A percentile compares a stretch with the other conserved stretches of the same genome.
These are phyloP conservation scores for Telmatochromis brachygnathus DNA, from an alignment of 2,113 vertebrate species.

Conservation along the genomic window DNA sequence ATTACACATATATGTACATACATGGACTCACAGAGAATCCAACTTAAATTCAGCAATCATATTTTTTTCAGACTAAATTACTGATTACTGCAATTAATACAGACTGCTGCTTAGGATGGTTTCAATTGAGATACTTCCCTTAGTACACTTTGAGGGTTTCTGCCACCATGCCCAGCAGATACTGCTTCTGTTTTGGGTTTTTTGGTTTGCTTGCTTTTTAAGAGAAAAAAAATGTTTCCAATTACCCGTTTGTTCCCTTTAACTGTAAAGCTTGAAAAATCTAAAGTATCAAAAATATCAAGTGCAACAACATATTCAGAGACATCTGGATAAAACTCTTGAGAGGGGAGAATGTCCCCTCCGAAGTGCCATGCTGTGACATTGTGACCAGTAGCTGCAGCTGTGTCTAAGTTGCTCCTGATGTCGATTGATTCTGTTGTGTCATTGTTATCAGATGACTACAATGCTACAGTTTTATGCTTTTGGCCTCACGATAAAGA, in stretches of 20 bases:
- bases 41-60: not conserved
- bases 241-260: not conserved
- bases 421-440: conserved; percentile 56
- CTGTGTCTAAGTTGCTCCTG: conserved; percentile 41
- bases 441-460: conserved; percentile 62
- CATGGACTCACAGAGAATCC: not conserved
- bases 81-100: not conserved
- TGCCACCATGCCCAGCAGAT: fast-evolving
- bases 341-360: conserved; percentile 19
- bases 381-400: conserved; percentile 52
- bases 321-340: not conserved
- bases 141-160: not conserved
- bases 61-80: not conserved
- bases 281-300: not conserved
- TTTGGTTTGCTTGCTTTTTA: not conserved
- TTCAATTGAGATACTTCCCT: not conserved
- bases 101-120: not conserved
- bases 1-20: not conserved
- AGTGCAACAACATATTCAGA: not conserved
- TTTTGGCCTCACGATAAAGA: conserved; percentile 37
- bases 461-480: conserved; percentile 38
- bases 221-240: not conserved
- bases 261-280: not conserved
- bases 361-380: conserved; percentile 50
- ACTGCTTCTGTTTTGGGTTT: not conserved